phyloP scores from a whole-genome alignment of 2,888 invertebrate genomes.

The Meganola albula region DNA sequence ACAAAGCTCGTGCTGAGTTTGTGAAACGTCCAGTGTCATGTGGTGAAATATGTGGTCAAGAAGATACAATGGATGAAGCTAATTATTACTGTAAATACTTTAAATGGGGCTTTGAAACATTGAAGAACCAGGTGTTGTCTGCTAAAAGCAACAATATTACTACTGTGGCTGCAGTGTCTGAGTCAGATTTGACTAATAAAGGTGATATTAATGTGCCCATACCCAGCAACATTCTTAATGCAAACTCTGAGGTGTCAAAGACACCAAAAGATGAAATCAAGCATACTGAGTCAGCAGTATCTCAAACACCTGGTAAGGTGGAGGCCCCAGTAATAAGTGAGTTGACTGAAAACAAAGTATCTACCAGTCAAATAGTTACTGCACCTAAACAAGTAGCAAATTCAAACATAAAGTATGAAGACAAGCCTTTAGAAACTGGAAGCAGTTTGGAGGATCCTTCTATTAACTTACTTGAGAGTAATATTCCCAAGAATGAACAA shows the following conservation, averaged over 20 bases:
- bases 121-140: constrained; percentile 24
- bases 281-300: constrained; percentile 10
- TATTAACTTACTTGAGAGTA: constrained; percentile 5
- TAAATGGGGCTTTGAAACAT: constrained; percentile 43
- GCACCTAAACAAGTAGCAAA: too few species aligned
- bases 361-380: too few species aligned
- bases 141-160: constrained; percentile 14
- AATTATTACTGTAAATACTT: constrained; percentile 63
- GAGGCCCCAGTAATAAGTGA: background rate
- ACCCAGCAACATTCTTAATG: constrained; percentile 8
- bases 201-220: constrained; percentile 8
- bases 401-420: too few species aligned
- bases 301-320: constrained; percentile 14
- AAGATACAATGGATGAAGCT: constrained; percentile 39
- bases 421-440: too few species aligned
- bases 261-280: constrained; percentile 10
- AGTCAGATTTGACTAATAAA: constrained; percentile 10
- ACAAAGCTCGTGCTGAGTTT: constrained; percentile 33
- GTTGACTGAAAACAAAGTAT: too few species aligned
- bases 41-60: constrained; percentile 46
- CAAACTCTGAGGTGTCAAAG: constrained; percentile 9
- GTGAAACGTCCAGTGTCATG: constrained; percentile 40
- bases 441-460: constrained; percentile 9
- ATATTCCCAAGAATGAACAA: constrained; percentile 6
- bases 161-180: constrained; percentile 7